These are phyloP conservation scores for Neotoxoptera formosana DNA, from an alignment of 1,140 invertebrate genomes.

Conservation along the genomic window DNA sequence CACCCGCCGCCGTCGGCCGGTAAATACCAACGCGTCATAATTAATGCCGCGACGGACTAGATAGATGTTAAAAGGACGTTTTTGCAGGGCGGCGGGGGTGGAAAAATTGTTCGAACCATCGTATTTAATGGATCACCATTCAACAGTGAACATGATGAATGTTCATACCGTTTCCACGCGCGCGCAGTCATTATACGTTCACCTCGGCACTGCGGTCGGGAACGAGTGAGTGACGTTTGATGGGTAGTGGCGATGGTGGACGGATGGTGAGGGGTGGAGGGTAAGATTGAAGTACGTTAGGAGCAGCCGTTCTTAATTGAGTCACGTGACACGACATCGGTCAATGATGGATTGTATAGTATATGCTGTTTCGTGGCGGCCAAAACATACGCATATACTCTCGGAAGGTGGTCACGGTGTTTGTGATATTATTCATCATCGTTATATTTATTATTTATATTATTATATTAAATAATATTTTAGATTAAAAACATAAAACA, in stretches of 20 bases:
- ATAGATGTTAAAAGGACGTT: conserved; percentile 26
- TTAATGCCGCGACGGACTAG: not conserved
- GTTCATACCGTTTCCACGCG: conserved; percentile 3
- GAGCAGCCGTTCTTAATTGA: conserved; percentile 50
- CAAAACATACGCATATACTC: not conserved
- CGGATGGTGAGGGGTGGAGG: too few relatives aligned
- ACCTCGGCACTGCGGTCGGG: not conserved
- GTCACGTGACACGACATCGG: conserved; percentile 50
- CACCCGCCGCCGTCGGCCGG: not conserved
- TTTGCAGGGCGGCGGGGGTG: not conserved
- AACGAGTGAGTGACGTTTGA: not conserved
- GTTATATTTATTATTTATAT: not conserved
- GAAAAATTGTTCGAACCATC: conserved; percentile 1
- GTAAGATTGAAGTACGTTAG: conserved; percentile 53
- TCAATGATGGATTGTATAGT: conserved; percentile 50
- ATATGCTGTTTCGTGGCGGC: not conserved
- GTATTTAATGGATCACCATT: conserved; percentile 55
- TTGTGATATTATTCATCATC: conserved; percentile 21
- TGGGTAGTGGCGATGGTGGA: not conserved
- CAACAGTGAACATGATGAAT: conserved; percentile 54
- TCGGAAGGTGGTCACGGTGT: not conserved
- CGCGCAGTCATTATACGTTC: conserved; percentile 40
- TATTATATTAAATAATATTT: not conserved
- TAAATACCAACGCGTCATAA: conserved; percentile 27
- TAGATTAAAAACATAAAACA: not conserved